Base-by-base conservation (phyloP, 2,888 invertebrate genomes). In the Heliconius erato region DNA sequence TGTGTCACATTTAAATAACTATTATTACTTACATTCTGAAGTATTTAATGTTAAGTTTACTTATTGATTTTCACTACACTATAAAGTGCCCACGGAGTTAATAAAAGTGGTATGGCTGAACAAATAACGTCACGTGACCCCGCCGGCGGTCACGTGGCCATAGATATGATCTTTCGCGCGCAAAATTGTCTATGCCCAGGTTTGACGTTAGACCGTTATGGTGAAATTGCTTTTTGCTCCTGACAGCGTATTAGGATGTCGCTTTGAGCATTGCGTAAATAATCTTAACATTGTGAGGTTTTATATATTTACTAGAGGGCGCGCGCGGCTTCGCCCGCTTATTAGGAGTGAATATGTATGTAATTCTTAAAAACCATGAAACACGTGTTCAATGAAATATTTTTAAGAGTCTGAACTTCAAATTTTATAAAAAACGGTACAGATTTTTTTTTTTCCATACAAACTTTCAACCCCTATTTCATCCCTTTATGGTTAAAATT, bases 51-150 rank as follows among this genome's bases (percentile, higher is more conserved):
- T 72, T 26, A 16, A 71, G 65, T 79, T 80, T 69, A 81, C 44
- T 49, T 84, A 84, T 84, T 81, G 84, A 83, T 84, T 82, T 85
- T 80, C 84, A 82, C 80, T 81, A 79, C 44, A 86, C 68, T 79
- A 79, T 82, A 84, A 83, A 85, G 79, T 79, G 83, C 79, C 83
- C 83, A 83, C 74, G 74, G 79, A 84, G 91, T 93, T 94, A 94
- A 94, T 94, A 94, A 93, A 92, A 92, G 92, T 91, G 89, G 88
- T 89, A 89, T 90, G 88, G 88, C 89, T 90, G 87, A 89, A 90
- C 91, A 95, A 94, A 95, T 92, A 94, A 63, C 86, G 92, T 88
- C 94, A 93, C 95, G 95, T 92, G 95, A 86, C 92, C 86, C 89
- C 89, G 82, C 87, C 63, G 91, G 91, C 89, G 85, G 91, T 89